Conservation (phyloP, 1,140 invertebrate species). For the Pomacea maculata region DNA sequence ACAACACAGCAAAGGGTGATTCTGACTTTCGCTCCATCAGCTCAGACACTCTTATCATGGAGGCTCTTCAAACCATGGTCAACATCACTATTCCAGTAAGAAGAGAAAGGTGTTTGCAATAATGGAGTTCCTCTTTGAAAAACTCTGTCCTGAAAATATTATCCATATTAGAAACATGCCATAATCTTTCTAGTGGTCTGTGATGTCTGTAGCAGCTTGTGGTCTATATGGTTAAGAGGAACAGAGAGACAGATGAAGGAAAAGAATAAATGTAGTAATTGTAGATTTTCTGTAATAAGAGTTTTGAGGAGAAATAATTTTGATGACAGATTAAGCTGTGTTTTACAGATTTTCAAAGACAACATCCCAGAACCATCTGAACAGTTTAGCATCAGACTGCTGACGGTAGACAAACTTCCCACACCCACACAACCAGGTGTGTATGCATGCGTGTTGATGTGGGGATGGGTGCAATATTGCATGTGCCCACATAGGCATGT, state of each 20-base stretch:
- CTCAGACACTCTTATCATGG: slow-evolving; percentile 45
- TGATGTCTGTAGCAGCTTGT: too few species aligned
- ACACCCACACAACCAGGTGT: slow-evolving; percentile 52
- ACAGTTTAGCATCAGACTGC: slow-evolving; percentile 53
- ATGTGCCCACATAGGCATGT: too few species aligned
- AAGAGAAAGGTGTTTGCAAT: neutral
- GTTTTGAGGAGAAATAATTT: too few species aligned
- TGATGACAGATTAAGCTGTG: too few species aligned
- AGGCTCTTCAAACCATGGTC: slow-evolving; percentile 44
- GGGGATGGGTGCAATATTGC: too few species aligned
- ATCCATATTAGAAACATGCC: too few species aligned
- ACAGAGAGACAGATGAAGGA: too few species aligned
- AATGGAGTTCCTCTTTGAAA: neutral
- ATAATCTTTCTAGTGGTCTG: too few species aligned
- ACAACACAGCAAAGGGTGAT: slow-evolving; percentile 35
- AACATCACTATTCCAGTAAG: slow-evolving; percentile 51
- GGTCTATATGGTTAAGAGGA: too few species aligned
- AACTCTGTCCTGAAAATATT: neutral
- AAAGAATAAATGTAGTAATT: too few species aligned
- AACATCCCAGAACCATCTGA: slow-evolving; percentile 55
- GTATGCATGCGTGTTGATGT: slow-evolving; percentile 6
- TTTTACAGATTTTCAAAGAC: slow-evolving; percentile 50
- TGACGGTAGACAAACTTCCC: slow-evolving; percentile 52
- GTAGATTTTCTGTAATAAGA: too few species aligned
- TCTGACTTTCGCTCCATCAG: slow-evolving; percentile 47